Conservation (phyloP, 2,797 vertebrate species). For the Craterocephalus amniculus region DNA sequence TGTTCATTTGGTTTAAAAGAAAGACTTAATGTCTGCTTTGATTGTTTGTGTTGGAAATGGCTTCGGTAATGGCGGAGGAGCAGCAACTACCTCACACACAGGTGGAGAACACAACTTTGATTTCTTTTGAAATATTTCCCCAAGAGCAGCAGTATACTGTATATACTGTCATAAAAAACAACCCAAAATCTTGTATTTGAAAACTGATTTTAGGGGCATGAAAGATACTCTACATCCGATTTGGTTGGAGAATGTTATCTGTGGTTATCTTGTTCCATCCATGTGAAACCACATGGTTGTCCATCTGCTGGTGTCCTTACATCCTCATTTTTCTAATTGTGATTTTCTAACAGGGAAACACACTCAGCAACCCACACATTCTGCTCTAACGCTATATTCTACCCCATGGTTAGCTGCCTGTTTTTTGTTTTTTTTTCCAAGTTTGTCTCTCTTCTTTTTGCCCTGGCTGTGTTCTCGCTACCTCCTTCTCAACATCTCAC, state of each 20-base stretch:
- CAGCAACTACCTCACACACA: neutral
- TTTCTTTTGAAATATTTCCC: neutral
- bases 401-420: conserved; percentile 29
- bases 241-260: neutral
- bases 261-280: neutral
- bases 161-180: neutral
- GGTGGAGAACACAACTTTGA: neutral
- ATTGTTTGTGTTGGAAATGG: neutral
- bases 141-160: neutral
- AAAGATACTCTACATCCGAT: neutral
- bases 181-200: neutral
- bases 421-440: conserved; percentile 44
- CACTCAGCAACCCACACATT: conserved; percentile 2
- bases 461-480: conserved; percentile 36
- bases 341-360: conserved; percentile 16
- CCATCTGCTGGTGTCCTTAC: conserved; percentile 6
- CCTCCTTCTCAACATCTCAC: conserved; percentile 41
- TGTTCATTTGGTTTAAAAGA: conserved; percentile 5
- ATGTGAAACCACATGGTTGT: neutral
- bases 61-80: neutral
- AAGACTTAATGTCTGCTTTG: neutral
- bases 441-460: conserved; percentile 11
- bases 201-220: neutral
- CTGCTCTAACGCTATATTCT: conserved; percentile 29
- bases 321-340: conserved; percentile 10